A percentile compares a stretch with the other conserved stretches of the same genome.
Conservation (phyloP, 1,140 invertebrate species). For the Macrotrachela quadricornifera region DNA sequence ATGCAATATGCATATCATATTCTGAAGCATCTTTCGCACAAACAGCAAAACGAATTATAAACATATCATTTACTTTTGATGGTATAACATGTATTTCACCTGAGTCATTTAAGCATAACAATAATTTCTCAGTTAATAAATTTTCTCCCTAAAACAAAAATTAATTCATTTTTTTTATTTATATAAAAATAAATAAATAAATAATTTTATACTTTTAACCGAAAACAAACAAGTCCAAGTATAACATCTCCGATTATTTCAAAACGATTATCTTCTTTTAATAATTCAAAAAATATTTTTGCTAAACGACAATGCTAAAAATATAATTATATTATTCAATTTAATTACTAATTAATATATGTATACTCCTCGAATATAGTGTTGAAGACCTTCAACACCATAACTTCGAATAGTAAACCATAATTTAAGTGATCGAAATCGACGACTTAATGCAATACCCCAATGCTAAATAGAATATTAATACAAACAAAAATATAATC, state of each 20-base stretch:
- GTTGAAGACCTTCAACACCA: conserved; percentile 54
- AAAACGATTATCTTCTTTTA: conserved; percentile 50
- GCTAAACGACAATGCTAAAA: conserved; percentile 46
- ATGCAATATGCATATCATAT: conserved; percentile 67
- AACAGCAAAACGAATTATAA: conserved; percentile 55
- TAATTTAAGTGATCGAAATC: conserved; percentile 72
- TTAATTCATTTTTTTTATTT: too few relatives aligned
- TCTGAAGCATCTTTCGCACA: conserved; percentile 68
- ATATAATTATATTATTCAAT: too few relatives aligned
- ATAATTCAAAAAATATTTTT: conserved; percentile 47
- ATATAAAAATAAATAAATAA: conserved; percentile 11
- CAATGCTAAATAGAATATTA: conserved; percentile 51
- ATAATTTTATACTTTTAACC: conserved; percentile 46
- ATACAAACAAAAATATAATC: too few relatives aligned
- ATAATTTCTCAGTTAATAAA: conserved; percentile 70
- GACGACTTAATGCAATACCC: conserved; percentile 69
- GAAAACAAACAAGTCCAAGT: conserved; percentile 70
- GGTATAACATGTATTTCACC: conserved; percentile 93
- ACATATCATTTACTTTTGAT: conserved; percentile 56
- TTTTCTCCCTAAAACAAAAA: conserved; percentile 44
- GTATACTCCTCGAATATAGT: conserved; percentile 45
- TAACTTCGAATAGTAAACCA: conserved; percentile 73
- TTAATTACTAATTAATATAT: too few relatives aligned
- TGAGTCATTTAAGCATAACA: conserved; percentile 79
- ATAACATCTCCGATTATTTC: conserved; percentile 81